Percentiles rank a stretch among this genome's conserved stretches.
Conservation (phyloP, 2,888 invertebrate species). For the Priocnemis perturbator region DNA sequence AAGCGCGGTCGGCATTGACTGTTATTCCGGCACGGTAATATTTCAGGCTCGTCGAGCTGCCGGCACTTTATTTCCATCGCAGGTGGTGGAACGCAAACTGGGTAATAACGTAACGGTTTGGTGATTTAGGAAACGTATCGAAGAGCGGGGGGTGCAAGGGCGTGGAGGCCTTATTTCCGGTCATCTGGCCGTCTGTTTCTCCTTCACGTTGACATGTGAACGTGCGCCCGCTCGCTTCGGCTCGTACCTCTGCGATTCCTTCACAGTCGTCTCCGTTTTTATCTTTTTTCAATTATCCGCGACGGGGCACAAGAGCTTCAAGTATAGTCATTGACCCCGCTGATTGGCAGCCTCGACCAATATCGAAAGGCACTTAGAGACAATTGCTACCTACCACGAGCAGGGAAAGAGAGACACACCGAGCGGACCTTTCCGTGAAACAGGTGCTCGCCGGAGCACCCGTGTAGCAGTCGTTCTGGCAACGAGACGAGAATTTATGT, state of each 20-base stretch:
- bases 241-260: constrained; percentile 5
- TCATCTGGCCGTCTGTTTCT: constrained; percentile 31
- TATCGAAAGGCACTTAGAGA: constrained; percentile 51
- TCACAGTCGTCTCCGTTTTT: background rate
- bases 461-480: constrained; percentile 27
- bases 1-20: too few relatives aligned
- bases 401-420: background rate
- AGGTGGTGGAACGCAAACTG: too few relatives aligned
- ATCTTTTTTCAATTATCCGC: constrained; percentile 10
- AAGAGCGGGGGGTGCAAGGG: background rate
- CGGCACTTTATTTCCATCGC: too few relatives aligned
- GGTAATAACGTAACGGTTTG: too few relatives aligned
- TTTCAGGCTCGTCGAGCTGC: too few relatives aligned
- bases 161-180: constrained; percentile 42
- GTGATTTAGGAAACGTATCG: background rate
- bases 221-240: constrained; percentile 7
- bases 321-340: constrained; percentile 16
- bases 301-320: background rate
- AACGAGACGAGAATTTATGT: constrained; percentile 57
- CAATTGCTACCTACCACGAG: constrained; percentile 54
- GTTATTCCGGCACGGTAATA: too few relatives aligned
- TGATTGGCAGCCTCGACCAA: constrained; percentile 38
- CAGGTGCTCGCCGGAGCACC: constrained; percentile 35
- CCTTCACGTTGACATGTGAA: constrained; percentile 48
- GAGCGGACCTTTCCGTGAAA: constrained; percentile 33